Evolutionary conservation across 1,140 invertebrate species (phyloP), one percentile per base, ranked within the genome.

Genomic region (Drosophila lacteicornis): DNA sequence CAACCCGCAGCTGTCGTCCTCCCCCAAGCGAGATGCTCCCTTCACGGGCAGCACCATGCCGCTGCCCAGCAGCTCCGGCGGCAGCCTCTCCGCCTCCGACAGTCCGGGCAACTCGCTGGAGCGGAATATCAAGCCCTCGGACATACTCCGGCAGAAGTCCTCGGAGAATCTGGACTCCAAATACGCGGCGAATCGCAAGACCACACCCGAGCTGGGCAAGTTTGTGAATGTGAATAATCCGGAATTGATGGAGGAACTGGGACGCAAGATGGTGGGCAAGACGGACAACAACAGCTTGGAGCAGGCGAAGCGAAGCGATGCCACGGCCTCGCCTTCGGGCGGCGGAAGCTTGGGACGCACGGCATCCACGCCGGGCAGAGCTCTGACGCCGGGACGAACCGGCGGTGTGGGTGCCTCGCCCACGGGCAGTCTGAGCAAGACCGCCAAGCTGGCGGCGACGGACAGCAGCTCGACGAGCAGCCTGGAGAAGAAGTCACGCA

Each of bases 71-170:
- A 85, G 75, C 8, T 84, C 82, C 40, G 91, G 87, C 53, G 91
- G 82, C 38, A 83, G 62, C 30, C 63, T 79, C 4, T 83, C 80
- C 12, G 53, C 53, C 8, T 78, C 82, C 15, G 75, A 92, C 12
- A 92, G 92, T 75, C 81, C 92, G 12, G 86, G 81, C 25, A 92
- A 88, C 68, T 93, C 92, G 55, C 63, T 93, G 45, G 92, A 93
- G 60, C 86, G 92, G 1, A 92, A 93, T 57, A 81, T 93, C 13
- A 93, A 93, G 77, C 92, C 92, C 56, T 93, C 92, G 40, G 92
- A 93, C 51, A 91, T 93, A 27, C 62, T 93, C 17, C 76, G 92
- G 2, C 91, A 92, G 57, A 93, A 93, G 67, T 92, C 92, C 3
- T 87, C 88, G 2, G 92, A 93, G 58, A 80, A 91, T 70, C 65